These are phyloP conservation scores for Acanthopleura granulata DNA, from an alignment of 2,888 invertebrate genomes.

Conservation along the genomic window DNA sequence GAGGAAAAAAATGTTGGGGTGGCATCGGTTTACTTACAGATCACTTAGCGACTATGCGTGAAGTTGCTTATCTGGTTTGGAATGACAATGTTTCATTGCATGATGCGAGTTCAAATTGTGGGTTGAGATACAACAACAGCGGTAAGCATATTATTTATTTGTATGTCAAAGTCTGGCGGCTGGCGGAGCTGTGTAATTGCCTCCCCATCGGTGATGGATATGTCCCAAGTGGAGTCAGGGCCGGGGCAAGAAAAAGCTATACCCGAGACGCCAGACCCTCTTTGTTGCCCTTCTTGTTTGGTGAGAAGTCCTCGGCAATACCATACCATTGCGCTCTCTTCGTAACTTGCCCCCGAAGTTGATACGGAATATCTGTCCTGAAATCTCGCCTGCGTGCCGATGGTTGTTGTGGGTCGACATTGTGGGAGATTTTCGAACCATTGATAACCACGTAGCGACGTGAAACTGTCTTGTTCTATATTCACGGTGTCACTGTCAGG, in stretches of 20 bases:
- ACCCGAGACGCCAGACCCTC: too few relatives aligned
- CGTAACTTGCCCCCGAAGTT: too few relatives aligned
- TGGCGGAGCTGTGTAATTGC: neutral
- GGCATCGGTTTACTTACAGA: too few relatives aligned
- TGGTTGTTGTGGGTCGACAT: neutral
- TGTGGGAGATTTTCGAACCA: neutral
- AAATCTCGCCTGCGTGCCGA: neutral
- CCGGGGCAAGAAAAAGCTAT: too few relatives aligned
- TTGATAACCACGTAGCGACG: neutral
- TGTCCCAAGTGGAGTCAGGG: too few relatives aligned
- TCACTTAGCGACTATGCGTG: too few relatives aligned
- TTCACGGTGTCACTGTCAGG: too few relatives aligned
- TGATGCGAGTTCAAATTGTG: neutral
- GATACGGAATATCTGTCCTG: neutral
- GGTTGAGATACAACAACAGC: constrained; percentile 10
- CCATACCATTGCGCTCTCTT: too few relatives aligned
- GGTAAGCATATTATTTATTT: constrained; percentile 15
- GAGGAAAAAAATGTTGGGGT: too few relatives aligned
- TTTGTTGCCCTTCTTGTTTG: too few relatives aligned
- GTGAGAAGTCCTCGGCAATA: too few relatives aligned
- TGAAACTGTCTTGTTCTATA: too few relatives aligned
- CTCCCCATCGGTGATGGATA: neutral
- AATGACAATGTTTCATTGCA: constrained; percentile 12
- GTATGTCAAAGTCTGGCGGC: neutral
- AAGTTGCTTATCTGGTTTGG: neutral